Conservation (phyloP, 2,113 vertebrate genomes). For the Oryzias woworae region DNA sequence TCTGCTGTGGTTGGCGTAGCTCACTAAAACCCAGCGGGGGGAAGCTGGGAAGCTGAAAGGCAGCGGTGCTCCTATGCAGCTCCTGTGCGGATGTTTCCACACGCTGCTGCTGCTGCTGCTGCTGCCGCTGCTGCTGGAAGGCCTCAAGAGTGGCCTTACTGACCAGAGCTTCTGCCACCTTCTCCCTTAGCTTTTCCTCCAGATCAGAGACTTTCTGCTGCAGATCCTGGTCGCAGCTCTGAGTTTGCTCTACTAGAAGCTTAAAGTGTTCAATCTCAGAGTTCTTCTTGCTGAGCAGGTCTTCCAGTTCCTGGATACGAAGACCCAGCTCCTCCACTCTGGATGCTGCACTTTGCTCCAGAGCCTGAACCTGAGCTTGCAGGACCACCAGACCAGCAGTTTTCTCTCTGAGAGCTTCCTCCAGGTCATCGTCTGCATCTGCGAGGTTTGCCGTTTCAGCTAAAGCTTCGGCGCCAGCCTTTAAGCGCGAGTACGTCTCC, state of each 20-base stretch:
- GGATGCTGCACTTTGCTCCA: conserved; percentile 74
- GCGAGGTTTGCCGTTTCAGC: conserved; percentile 35
- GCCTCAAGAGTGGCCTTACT: conserved; percentile 85
- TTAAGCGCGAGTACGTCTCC: conserved; percentile 53
- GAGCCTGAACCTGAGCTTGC: conserved; percentile 71
- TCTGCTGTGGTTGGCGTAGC: conserved; percentile 32
- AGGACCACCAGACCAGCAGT: conserved; percentile 66
- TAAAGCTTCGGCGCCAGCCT: conserved; percentile 48
- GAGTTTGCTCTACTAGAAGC: conserved; percentile 75
- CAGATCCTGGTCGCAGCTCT: conserved; percentile 72
- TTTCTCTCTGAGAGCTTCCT: conserved; percentile 71
- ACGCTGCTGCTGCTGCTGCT: conserved; percentile 30
- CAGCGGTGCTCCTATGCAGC: not conserved
- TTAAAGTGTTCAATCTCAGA: conserved; percentile 75
- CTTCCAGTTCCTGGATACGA: conserved; percentile 78
- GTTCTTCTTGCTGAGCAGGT: conserved; percentile 78
- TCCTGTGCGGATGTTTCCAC: conserved; percentile 2
- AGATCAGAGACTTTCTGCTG: conserved; percentile 75
- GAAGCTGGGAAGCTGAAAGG: conserved; percentile 12
- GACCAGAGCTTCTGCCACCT: conserved; percentile 80
- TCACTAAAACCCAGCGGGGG: conserved; percentile 45
- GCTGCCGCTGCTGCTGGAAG: conserved; percentile 72
- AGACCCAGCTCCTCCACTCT: conserved; percentile 65
- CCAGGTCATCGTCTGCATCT: conserved; percentile 39
- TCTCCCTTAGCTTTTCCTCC: conserved; percentile 83